Conservation (phyloP, 2,888 invertebrate species). For the Thalpophila matura region DNA sequence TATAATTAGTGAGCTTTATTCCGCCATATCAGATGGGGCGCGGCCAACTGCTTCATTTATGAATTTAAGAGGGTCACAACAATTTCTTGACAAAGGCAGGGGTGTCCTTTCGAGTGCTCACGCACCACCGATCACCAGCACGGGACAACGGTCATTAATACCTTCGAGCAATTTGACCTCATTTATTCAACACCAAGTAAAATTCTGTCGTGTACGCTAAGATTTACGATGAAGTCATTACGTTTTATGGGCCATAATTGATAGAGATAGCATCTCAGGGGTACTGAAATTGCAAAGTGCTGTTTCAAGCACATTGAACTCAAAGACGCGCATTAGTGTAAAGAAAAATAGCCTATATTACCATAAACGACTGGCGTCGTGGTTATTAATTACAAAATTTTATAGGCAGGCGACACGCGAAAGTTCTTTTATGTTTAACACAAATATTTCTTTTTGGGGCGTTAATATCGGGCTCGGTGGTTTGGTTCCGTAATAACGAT, state of each 20-base stretch:
- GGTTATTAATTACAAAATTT: slow-evolving; percentile 87
- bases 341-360: slow-evolving; percentile 85
- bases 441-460: slow-evolving; percentile 73
- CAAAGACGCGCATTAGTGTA: slow-evolving; percentile 84
- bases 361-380: slow-evolving; percentile 84
- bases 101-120: slow-evolving; percentile 47
- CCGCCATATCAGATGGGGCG: slow-evolving; percentile 58
- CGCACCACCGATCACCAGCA: slow-evolving; percentile 58
- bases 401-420: slow-evolving; percentile 83
- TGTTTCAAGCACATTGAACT: slow-evolving; percentile 84
- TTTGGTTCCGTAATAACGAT: slow-evolving; percentile 62
- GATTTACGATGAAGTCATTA: slow-evolving; percentile 91
- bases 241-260: slow-evolving; percentile 90
- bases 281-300: slow-evolving; percentile 88
- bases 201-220: slow-evolving; percentile 88
- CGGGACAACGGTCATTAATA: slow-evolving; percentile 79
- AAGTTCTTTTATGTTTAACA: slow-evolving; percentile 74
- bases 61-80: slow-evolving; percentile 59
- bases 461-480: slow-evolving; percentile 63
- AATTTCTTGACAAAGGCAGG: slow-evolving; percentile 58
- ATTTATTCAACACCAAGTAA: slow-evolving; percentile 88
- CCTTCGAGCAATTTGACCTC: slow-evolving; percentile 80
- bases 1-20: slow-evolving; percentile 62
- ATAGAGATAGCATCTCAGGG: slow-evolving; percentile 88
- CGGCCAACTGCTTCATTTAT: slow-evolving; percentile 59